A percentile compares a stretch with the other conserved stretches of the same genome.
These are phyloP conservation scores for Drosophila miranda DNA, from an alignment of 1,140 invertebrate species.

Conservation along the genomic window DNA sequence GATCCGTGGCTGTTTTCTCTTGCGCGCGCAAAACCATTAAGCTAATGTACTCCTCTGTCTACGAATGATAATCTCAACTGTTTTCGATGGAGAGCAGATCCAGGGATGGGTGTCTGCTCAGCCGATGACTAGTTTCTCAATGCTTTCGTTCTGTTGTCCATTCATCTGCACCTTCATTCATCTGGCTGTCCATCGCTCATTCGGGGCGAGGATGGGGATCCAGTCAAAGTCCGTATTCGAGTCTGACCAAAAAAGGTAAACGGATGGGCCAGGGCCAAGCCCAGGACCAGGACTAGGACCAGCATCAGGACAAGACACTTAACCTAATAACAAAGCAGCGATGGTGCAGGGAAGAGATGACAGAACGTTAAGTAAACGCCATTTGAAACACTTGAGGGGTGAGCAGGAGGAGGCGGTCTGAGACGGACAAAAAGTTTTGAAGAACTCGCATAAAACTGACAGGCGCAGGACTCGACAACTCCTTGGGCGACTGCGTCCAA, in stretches of 20 bases:
- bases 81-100: background rate
- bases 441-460: slow-evolving; percentile 80
- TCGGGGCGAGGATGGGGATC: too few species aligned
- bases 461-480: slow-evolving; percentile 43
- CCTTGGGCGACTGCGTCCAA: slow-evolving; percentile 46
- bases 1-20: too few species aligned
- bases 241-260: background rate
- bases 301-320: slow-evolving; percentile 57
- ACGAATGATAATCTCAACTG: background rate
- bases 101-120: background rate
- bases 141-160: slow-evolving; percentile 1
- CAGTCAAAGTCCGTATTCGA: too few species aligned
- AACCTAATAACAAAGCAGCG: slow-evolving; percentile 67
- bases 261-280: background rate
- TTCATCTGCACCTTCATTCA: too few species aligned
- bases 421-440: slow-evolving; percentile 61
- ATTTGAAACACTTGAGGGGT: slow-evolving; percentile 47
- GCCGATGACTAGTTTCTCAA: slow-evolving; percentile 14
- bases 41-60: slow-evolving; percentile 60
- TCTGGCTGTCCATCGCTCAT: too few species aligned
- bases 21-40: slow-evolving; percentile 58
- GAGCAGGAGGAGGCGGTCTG: background rate
- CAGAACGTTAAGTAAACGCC: slow-evolving; percentile 77
- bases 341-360: slow-evolving; percentile 38
- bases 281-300: background rate